Evolutionary conservation across 2,797 vertebrate genomes (phyloP), one percentile per base, ranked within the genome.

Genomic region (Natrix natrix): DNA sequence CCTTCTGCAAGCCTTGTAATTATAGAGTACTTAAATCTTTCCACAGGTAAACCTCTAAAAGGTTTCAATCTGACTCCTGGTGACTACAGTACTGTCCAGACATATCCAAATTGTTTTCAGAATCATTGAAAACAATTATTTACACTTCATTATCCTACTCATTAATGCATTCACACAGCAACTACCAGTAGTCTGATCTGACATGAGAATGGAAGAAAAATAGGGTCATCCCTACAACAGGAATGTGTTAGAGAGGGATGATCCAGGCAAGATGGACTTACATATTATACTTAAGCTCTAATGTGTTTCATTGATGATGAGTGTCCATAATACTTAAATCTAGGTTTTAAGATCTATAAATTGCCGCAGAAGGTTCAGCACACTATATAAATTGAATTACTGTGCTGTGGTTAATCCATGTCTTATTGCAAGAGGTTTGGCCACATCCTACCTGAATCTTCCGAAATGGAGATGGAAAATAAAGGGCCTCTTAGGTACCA

Each of bases 391-490:
- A 43, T 22, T 43, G 37, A 78, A 78, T 4, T 43, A 78, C 37
- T 78, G 37, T 22, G 22, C 8, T 78, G 69, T 43, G 3, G 16
- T 78, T 78, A 78, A 43, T 78, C 37, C 37, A 43, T 43, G 6
- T 78, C 37, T 43, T 78, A 78, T 78, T 78, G 74, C 20, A 24
- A 48, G 74, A 24, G 37, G 74, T 48, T 83, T 48, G 20, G 74
- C 37, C 4, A 91, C 32, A 89, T 86, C 87, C 69, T 91, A 93
- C 93, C 93, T 91, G 93, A 91, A n/a, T 93, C 93, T 93, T 93
- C 93, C 66, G 93, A 93, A 91, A 91, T 86, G 16, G 93, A 93
- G 90, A 93, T 93, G 90, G 93, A 93, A 93, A 93, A 93, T 93
- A 93, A 91, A 28, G 93, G 93, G 26, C 93, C 93, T 86, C 52